Evolutionary conservation across 2,888 invertebrate species (phyloP).

Genomic region (Cybosia mesomella): DNA sequence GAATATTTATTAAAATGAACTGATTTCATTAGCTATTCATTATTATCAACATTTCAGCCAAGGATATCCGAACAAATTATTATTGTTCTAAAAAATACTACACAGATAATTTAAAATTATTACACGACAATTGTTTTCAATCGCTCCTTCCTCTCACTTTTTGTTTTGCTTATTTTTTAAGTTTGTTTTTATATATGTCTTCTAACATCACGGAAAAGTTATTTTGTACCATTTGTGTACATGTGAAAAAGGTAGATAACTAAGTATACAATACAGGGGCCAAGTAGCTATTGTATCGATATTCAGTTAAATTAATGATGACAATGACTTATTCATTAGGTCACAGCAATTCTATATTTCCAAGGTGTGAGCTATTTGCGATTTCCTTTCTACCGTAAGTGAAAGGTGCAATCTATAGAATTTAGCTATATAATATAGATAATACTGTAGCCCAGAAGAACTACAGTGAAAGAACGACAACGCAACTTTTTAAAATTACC

Average conservation of each 20-base stretch:
- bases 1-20: too few relatives aligned
- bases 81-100: not conserved
- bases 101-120: not conserved
- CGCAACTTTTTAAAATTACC: too few relatives aligned
- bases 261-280: conserved; percentile 2
- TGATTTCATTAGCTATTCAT: not conserved
- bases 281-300: not conserved
- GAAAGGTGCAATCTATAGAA: not conserved
- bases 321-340: conserved; percentile 8
- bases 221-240: not conserved
- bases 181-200: not conserved
- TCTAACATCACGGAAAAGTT: not conserved
- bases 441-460: not conserved
- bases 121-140: too few relatives aligned
- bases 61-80: not conserved
- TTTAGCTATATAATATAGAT: not conserved
- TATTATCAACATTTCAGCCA: not conserved
- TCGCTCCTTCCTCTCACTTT: not conserved
- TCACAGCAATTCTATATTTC: not conserved
- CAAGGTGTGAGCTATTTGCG: not conserved
- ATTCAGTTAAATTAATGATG: conserved; percentile 1
- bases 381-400: not conserved
- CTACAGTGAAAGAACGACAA: too few relatives aligned
- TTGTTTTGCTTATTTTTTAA: not conserved
- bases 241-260: not conserved